phyloP scores from a whole-genome alignment of 2,888 invertebrate genomes.

The Apeira syringaria region DNA sequence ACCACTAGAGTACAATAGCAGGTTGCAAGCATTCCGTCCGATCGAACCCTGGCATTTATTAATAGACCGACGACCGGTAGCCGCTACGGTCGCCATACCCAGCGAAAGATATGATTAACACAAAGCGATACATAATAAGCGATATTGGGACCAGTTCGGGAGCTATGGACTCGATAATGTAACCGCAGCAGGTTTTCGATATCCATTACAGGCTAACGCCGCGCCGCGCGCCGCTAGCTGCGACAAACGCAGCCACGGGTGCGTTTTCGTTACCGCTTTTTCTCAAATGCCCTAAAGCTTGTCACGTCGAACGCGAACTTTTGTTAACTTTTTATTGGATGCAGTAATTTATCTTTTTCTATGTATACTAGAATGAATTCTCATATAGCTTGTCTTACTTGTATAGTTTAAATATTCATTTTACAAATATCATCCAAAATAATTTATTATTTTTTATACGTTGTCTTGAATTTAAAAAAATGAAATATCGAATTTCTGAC shows the following conservation, averaged over 20 bases:
- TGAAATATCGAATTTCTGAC: no score
- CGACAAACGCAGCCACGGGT: constrained; percentile 47
- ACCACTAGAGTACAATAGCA: constrained; percentile 78
- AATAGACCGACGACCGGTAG: constrained; percentile 76
- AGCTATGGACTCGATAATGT: constrained; percentile 68
- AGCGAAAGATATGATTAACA: constrained; percentile 81
- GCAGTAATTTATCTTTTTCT: constrained; percentile 21
- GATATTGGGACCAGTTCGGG: constrained; percentile 77
- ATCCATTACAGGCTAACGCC: constrained; percentile 63
- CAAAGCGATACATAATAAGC: constrained; percentile 80
- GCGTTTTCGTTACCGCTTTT: constrained; percentile 42
- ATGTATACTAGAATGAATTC: no score
- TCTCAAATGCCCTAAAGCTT: constrained; percentile 25
- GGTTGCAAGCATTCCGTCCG: constrained; percentile 70
- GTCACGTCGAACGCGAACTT: constrained; percentile 10
- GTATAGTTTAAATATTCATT: no score
- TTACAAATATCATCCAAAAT: no score
- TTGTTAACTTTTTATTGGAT: constrained; percentile 6
- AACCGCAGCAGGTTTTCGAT: constrained; percentile 66
- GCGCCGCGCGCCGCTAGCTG: constrained; percentile 32
- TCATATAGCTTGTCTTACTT: no score
- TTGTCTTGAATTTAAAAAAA: no score
- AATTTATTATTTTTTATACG: no score
- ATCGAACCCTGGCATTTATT: constrained; percentile 68
- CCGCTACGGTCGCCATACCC: constrained; percentile 59